These are phyloP conservation scores for Arctopsyche grandis DNA, from an alignment of 1,140 invertebrate species.

Conservation along the genomic window DNA sequence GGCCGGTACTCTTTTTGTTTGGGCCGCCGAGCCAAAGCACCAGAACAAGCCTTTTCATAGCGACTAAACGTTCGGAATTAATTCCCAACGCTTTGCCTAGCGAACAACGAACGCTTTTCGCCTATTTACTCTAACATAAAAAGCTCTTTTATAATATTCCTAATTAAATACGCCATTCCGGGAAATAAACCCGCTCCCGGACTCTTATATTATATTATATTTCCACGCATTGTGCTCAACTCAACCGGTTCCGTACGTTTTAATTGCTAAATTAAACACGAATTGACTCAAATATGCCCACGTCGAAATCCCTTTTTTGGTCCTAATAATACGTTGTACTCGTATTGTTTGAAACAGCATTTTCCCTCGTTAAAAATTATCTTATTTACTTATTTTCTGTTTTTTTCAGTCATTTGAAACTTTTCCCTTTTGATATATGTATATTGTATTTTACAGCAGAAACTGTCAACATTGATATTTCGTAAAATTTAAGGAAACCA, in stretches of 20 bases:
- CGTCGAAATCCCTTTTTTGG: neutral
- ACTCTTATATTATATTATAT: slow-evolving; percentile 15
- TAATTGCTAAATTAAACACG: slow-evolving; percentile 22
- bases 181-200: slow-evolving; percentile 2
- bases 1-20: slow-evolving; percentile 24
- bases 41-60: slow-evolving; percentile 46
- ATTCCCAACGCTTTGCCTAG: slow-evolving; percentile 31
- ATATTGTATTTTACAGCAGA: too few species aligned
- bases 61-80: slow-evolving; percentile 49
- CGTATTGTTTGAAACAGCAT: slow-evolving; percentile 9
- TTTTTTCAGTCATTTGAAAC: too few species aligned
- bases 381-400: neutral
- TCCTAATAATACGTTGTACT: neutral
- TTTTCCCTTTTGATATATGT: too few species aligned
- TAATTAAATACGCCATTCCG: slow-evolving; percentile 37
- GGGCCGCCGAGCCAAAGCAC: slow-evolving; percentile 11
- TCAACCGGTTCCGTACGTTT: slow-evolving; percentile 24
- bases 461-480: too few species aligned
- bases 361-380: neutral
- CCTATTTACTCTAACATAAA: slow-evolving; percentile 37
- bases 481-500: too few species aligned
- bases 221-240: slow-evolving; percentile 1
- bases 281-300: slow-evolving; percentile 2
- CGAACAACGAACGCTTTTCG: slow-evolving; percentile 20
- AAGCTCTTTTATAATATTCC: slow-evolving; percentile 39